Conservation (phyloP, 2,113 vertebrate genomes). For the Turdus rufiventris region DNA sequence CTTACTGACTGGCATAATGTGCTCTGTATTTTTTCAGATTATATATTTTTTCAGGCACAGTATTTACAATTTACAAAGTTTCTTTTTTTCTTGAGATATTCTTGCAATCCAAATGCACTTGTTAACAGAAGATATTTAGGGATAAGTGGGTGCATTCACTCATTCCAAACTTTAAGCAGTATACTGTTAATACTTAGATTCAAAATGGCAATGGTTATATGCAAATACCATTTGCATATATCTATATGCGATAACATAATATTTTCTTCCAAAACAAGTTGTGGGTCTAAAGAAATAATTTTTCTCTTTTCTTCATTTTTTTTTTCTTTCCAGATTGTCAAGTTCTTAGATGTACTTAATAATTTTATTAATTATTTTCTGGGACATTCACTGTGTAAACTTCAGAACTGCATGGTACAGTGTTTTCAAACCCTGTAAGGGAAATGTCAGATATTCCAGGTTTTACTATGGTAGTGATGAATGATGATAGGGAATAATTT, state of each 20-base stretch:
- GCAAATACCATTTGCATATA: neutral
- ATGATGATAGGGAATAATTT: neutral
- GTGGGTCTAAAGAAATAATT: neutral
- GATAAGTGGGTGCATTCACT: neutral
- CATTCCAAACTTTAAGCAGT: neutral
- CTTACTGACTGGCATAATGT: fast-evolving
- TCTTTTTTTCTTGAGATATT: neutral
- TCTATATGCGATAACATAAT: neutral
- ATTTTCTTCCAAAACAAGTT: neutral
- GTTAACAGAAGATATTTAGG: neutral
- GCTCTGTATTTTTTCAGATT: neutral
- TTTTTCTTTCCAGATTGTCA: fast-evolving
- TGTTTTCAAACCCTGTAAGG: neutral
- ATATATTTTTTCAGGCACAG: neutral
- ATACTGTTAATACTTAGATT: neutral
- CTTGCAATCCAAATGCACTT: neutral
- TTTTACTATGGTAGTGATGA: neutral
- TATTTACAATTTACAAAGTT: neutral
- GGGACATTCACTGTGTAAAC: neutral
- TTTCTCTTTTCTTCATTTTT: no score
- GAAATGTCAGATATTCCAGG: neutral
- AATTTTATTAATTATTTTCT: neutral
- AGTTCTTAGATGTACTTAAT: neutral
- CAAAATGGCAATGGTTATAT: neutral
- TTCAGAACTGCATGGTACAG: neutral